phyloP scores from a whole-genome alignment of 2,797 vertebrate species.

The Phataginus tetradactyla region DNA sequence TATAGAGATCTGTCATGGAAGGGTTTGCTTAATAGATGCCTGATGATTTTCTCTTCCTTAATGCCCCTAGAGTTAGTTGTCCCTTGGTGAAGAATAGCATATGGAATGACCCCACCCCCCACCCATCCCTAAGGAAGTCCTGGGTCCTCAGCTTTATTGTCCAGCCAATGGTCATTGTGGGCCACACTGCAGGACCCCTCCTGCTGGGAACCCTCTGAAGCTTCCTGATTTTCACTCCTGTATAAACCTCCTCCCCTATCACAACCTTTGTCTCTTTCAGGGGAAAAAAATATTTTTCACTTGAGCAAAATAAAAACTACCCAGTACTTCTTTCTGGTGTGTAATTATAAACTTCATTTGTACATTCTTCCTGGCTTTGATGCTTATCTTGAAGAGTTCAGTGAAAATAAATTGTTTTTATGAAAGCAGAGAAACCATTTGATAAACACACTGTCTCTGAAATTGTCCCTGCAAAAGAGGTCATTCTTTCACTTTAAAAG shows the following conservation, averaged over 20 bases:
- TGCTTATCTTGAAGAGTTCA: conserved; percentile 88
- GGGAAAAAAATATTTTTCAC: conserved; percentile 62
- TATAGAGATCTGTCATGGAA: conserved; percentile 63
- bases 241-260: conserved; percentile 69
- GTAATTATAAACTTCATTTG: conserved; percentile 88
- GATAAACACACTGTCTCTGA: conserved; percentile 87
- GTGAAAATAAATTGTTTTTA: conserved; percentile 90
- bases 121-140: background rate
- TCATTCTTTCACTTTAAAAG: conserved; percentile 85
- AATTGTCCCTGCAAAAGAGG: conserved; percentile 88
- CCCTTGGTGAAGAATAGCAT: conserved; percentile 57
- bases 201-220: conserved; percentile 53
- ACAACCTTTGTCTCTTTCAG: conserved; percentile 71
- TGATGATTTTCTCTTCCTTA: conserved; percentile 64
- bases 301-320: conserved; percentile 82
- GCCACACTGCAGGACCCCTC: conserved; percentile 17
- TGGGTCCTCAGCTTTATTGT: conserved; percentile 72
- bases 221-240: conserved; percentile 62
- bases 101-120: conserved; percentile 38
- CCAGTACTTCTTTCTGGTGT: conserved; percentile 84
- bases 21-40: conserved; percentile 68
- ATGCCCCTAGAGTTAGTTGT: conserved; percentile 54
- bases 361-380: conserved; percentile 85
- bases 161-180: conserved; percentile 76
- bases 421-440: conserved; percentile 88